phyloP scores from a whole-genome alignment of 2,797 vertebrate species.

The Otolemur crassicaudatus region DNA sequence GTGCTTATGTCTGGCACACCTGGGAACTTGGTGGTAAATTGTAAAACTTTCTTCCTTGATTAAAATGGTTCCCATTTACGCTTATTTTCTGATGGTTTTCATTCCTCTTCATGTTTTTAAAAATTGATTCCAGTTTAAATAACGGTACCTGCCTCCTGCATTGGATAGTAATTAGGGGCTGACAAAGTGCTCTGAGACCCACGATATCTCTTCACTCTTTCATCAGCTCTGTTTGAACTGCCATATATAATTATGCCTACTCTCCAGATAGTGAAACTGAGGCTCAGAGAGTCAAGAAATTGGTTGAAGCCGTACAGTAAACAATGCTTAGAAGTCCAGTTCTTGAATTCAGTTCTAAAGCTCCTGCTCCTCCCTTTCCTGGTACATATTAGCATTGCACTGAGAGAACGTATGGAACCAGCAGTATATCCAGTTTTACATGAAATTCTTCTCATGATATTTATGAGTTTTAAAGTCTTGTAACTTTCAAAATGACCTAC shows the following conservation, averaged over 20 bases:
- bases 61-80: not conserved
- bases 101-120: not conserved
- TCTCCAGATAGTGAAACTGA: not conserved
- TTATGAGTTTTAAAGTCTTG: not conserved
- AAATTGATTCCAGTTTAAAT: not conserved
- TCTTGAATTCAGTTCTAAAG: not conserved
- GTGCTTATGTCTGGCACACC: not conserved
- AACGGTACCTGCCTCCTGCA: not conserved
- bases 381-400: rapidly evolving
- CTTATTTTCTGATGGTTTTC: conserved; percentile 1
- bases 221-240: not conserved
- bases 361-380: not conserved
- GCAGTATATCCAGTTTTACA: not conserved
- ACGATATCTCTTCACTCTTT: not conserved
- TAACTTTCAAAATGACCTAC: conserved; percentile 20
- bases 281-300: not conserved
- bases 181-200: not conserved
- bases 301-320: not conserved
- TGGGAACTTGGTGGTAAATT: not conserved
- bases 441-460: not conserved
- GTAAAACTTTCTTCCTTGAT: not conserved
- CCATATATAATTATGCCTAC: not conserved
- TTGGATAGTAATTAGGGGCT: not conserved
- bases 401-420: not conserved
- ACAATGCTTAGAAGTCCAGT: not conserved